Percentiles rank a stretch among this genome's conserved stretches.
These are phyloP conservation scores for Drosophila bipectinata DNA, from an alignment of 1,140 invertebrate genomes.

Conservation along the genomic window DNA sequence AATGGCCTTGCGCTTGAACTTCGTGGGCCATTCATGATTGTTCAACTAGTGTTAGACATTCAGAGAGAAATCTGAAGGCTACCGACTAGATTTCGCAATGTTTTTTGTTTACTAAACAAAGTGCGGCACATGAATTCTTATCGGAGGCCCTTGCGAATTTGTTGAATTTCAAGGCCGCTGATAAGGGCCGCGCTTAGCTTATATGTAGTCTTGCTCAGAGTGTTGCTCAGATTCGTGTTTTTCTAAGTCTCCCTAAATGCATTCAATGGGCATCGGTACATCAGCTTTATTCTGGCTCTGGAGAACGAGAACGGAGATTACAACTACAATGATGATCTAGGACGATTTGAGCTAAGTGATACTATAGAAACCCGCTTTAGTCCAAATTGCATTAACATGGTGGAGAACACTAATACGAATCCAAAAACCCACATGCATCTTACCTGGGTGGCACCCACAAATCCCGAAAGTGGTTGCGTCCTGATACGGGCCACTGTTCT, in stretches of 20 bases:
- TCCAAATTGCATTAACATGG: constrained; percentile 90
- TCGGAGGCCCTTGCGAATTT: constrained; percentile 64
- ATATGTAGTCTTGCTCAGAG: background rate
- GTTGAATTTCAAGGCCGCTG: constrained; percentile 61
- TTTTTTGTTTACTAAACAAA: constrained; percentile 76
- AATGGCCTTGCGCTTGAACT: constrained; percentile 73
- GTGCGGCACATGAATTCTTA: constrained; percentile 41
- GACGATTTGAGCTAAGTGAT: constrained; percentile 86
- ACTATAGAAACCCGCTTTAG: constrained; percentile 89
- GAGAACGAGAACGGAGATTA: constrained; percentile 85
- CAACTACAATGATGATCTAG: constrained; percentile 81
- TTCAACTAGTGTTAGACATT: background rate
- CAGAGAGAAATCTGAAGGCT: constrained; percentile 6
- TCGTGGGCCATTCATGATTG: constrained; percentile 15
- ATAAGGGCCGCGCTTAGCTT: constrained; percentile 41
- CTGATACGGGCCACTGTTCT: constrained; percentile 91
- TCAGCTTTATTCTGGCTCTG: constrained; percentile 89
- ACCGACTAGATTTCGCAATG: constrained; percentile 52
- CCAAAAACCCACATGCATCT: constrained; percentile 88
- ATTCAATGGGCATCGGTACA: constrained; percentile 87
- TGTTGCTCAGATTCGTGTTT: constrained; percentile 7
- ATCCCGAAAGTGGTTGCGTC: constrained; percentile 90
- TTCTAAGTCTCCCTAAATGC: constrained; percentile 71
- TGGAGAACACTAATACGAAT: constrained; percentile 88
- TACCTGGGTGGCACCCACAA: constrained; percentile 92